phyloP scores from a whole-genome alignment of 2,888 invertebrate species.

The Agonum fuliginosum region DNA sequence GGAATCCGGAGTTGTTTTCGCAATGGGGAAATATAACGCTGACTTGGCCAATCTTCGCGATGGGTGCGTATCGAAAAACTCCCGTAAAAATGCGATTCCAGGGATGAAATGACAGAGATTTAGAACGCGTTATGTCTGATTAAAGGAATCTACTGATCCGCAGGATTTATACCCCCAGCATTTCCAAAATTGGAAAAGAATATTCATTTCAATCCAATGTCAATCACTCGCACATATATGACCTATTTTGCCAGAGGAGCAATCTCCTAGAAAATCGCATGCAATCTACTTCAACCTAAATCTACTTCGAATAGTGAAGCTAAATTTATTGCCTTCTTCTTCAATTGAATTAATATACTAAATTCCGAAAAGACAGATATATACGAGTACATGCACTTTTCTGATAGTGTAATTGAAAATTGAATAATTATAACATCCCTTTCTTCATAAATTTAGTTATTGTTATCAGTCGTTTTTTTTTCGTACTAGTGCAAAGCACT shows the following conservation, averaged over 20 bases:
- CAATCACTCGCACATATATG: conserved; percentile 33
- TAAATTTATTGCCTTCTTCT: not conserved
- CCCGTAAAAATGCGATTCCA: conserved; percentile 49
- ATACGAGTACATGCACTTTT: too few species aligned
- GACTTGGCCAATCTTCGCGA: conserved; percentile 49
- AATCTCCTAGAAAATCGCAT: conserved; percentile 7
- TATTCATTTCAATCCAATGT: conserved; percentile 40
- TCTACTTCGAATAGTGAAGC: too few species aligned
- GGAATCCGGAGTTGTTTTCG: conserved; percentile 42
- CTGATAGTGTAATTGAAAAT: too few species aligned
- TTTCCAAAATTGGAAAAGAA: conserved; percentile 30
- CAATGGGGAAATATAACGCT: conserved; percentile 33
- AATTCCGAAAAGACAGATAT: too few species aligned
- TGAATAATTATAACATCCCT: too few species aligned
- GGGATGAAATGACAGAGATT: conserved; percentile 25
- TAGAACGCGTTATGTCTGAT: conserved; percentile 41
- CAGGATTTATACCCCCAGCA: conserved; percentile 30
- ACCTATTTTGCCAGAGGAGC: not conserved
- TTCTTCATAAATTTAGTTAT: too few species aligned
- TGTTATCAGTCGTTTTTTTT: too few species aligned
- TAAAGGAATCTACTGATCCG: conserved; percentile 41
- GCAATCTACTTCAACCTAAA: not conserved
- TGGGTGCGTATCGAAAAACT: conserved; percentile 45
- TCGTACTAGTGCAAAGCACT: too few species aligned
- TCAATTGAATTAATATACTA: too few species aligned